These are phyloP conservation scores for Drosophila teissieri DNA, from an alignment of 1,140 invertebrate species.

Conservation along the genomic window DNA sequence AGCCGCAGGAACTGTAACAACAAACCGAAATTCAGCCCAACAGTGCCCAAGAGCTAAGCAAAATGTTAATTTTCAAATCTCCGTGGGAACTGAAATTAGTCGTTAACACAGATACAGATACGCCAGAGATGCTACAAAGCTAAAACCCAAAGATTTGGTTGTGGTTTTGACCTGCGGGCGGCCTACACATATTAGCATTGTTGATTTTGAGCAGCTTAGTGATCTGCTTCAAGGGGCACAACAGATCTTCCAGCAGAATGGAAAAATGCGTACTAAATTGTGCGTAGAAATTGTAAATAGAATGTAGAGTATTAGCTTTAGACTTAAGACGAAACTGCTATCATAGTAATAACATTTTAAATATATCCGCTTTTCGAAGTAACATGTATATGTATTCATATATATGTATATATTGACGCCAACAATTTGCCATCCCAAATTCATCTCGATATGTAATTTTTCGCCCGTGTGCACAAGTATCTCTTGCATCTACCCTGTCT, in stretches of 20 bases:
- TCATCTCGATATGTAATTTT: neutral
- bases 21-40: conserved; percentile 32
- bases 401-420: too few species aligned
- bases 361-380: too few species aligned
- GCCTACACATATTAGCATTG: conserved; percentile 77
- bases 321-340: too few species aligned
- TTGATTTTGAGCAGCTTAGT: conserved; percentile 55
- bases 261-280: neutral
- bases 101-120: conserved; percentile 56
- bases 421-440: neutral
- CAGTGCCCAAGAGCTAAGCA: conserved; percentile 38
- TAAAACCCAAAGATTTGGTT: conserved; percentile 19
- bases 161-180: conserved; percentile 70
- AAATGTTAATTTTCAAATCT: conserved; percentile 82
- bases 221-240: conserved; percentile 12
- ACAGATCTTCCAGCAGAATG: conserved; percentile 10
- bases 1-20: conserved; percentile 79
- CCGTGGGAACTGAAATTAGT: conserved; percentile 81
- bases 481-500: conserved; percentile 16
- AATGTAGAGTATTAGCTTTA: too few species aligned
- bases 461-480: conserved; percentile 8
- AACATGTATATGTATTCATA: too few species aligned
- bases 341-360: too few species aligned
- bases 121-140: conserved; percentile 4
- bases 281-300: neutral